Conservation (phyloP, 2,797 vertebrate genomes). For the Sebastes vulpes region DNA sequence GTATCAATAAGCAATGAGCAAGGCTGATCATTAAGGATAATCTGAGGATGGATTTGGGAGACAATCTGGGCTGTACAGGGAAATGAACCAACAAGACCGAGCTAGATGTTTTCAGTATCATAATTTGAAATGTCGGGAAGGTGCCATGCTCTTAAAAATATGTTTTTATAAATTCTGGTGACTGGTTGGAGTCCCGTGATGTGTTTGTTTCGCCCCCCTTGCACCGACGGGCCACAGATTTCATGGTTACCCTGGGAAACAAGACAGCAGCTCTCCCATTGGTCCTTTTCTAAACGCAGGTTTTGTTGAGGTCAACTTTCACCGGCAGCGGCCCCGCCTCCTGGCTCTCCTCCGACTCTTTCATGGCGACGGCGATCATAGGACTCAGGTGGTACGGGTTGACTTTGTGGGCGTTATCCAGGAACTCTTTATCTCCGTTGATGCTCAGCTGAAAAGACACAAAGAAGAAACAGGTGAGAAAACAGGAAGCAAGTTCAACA, state of each 20-base stretch:
- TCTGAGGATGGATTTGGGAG: conserved; percentile 20
- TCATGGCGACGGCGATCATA: conserved; percentile 86
- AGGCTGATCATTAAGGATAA: conserved; percentile 24
- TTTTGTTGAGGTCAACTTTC: conserved; percentile 95
- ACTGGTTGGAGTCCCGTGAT: conserved; percentile 46
- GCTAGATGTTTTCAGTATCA: conserved; percentile 35
- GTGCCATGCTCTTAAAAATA: conserved; percentile 73
- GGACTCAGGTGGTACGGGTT: conserved; percentile 86
- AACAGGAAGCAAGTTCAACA: background rate
- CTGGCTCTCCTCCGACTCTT: conserved; percentile 83
- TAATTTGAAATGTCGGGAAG: conserved; percentile 45
- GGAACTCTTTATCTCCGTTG: conserved; percentile 93
- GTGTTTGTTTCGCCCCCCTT: conserved; percentile 43
- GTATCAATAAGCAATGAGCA: conserved; percentile 36
- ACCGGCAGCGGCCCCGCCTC: conserved; percentile 92
- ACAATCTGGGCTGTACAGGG: conserved; percentile 46
- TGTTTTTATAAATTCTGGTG: conserved; percentile 51
- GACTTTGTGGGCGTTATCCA: conserved; percentile 88
- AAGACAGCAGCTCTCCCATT: conserved; percentile 23
- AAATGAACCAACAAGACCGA: conserved; percentile 47
- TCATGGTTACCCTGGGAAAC: conserved; percentile 42
- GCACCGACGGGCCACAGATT: conserved; percentile 30
- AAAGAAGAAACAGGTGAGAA: background rate
- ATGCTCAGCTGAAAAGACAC: conserved; percentile 87
- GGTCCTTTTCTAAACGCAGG: conserved; percentile 86